Base-by-base conservation (phyloP, 2,113 vertebrate genomes). In the Cygnus atratus region DNA sequence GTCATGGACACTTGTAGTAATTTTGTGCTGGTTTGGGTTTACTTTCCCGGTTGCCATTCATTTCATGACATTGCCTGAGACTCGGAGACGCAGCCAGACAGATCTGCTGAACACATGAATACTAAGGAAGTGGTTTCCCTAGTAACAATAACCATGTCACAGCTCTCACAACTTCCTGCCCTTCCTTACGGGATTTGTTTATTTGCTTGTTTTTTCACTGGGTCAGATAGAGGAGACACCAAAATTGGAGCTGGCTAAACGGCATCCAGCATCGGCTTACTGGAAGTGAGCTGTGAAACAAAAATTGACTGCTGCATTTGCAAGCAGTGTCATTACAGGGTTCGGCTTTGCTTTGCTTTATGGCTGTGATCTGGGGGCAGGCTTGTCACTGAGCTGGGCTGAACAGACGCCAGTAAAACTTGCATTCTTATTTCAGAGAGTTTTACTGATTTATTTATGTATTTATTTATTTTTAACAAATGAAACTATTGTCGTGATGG, bases 81-180 rank as follows among this genome's bases (percentile, higher is more conserved):
- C 91, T 95, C 84, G 37, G 82, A 97, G 92, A 86, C 13, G 14
- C 76, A 91, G 92, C 18, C 37, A 94, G 74, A 62, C 89, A 31
- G 85, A 95, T 94, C 96, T 93, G 95, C 96, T 84, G 97, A 97
- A 96, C 96, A 95, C 89, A 97, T 97, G 98, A 97, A 98, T 97
- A 96, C 96, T 96, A 96, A 98, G 97, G 97, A 97, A 97, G 86
- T 73, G 95, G 98, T 98, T 98, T 98, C 97, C 98, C 88, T 98
- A 98, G 98, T 98, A 98, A 98, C 98, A 97, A 97, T 95, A 97
- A 96, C 96, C 90, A 89, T 2, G 73, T 93, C 95, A 83, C 90
- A 61, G 90, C 79, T 95, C 77, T 5, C 93, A 96, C 94, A 97
- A 98, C 85, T 96, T 97, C 94, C 92, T 97, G 95, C 93, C 90